phyloP scores from a whole-genome alignment of 2,888 invertebrate genomes.

The Parapristionchus giblindavisi region DNA sequence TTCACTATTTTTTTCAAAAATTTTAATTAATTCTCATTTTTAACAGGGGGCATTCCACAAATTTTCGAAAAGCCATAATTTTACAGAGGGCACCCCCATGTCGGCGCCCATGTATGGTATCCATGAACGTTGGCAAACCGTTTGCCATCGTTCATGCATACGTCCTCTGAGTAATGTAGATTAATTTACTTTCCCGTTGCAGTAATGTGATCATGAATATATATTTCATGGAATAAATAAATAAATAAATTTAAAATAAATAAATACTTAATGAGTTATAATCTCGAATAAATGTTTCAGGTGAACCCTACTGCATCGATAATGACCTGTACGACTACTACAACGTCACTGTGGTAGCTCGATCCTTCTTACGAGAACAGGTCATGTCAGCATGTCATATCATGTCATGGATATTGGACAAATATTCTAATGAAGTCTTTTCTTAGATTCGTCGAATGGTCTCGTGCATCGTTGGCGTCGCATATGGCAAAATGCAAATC shows the following conservation, averaged over 20 bases:
- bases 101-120: too few relatives aligned
- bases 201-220: too few relatives aligned
- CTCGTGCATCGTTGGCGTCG: constrained; percentile 54
- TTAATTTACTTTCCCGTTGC: background rate
- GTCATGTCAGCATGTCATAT: constrained; percentile 45
- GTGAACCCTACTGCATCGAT: constrained; percentile 47
- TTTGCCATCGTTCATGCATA: too few relatives aligned
- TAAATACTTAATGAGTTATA: background rate
- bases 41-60: too few relatives aligned
- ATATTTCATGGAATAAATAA: too few relatives aligned
- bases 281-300: constrained; percentile 32
- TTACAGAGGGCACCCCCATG: too few relatives aligned
- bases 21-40: too few relatives aligned
- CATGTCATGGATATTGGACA: too few relatives aligned
- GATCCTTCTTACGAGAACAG: constrained; percentile 60
- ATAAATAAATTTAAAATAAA: background rate
- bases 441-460: constrained; percentile 63
- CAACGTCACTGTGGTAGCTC: constrained; percentile 57
- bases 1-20: too few relatives aligned
- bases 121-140: too few relatives aligned
- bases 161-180: too few relatives aligned
- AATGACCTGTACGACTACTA: constrained; percentile 62
- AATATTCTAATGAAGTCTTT: background rate
- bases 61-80: too few relatives aligned
- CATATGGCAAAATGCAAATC: constrained; percentile 46